Evolutionary conservation across 2,113 vertebrate species (phyloP).

Genomic region (Cynocephalus volans): DNA sequence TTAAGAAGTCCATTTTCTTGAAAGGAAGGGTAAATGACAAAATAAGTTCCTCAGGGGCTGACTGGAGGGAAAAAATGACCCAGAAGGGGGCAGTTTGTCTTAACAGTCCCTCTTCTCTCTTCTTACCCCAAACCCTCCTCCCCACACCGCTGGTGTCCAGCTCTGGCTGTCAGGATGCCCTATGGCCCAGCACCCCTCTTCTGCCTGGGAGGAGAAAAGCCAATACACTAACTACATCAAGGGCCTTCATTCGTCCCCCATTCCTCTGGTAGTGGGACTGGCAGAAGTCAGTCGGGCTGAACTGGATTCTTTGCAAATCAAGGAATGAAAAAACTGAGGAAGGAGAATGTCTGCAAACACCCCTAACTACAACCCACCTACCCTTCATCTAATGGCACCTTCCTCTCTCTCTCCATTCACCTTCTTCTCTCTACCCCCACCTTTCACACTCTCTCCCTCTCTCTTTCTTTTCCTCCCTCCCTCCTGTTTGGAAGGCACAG

Average conservation of each 20-base stretch:
- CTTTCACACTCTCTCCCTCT: background rate
- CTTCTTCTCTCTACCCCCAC: background rate
- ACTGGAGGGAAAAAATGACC: background rate
- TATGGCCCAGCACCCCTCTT: background rate
- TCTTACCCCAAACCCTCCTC: background rate
- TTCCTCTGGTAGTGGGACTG: background rate
- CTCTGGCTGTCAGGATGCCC: background rate
- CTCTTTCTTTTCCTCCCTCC: background rate
- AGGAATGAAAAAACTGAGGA: background rate
- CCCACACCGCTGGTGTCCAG: background rate
- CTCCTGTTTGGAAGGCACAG: background rate
- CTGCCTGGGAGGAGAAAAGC: background rate
- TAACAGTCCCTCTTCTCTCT: background rate
- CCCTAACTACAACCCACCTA: background rate
- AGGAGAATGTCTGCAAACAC: background rate
- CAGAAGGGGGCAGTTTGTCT: background rate
- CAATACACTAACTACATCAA: background rate
- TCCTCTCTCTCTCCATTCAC: background rate
- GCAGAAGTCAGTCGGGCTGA: background rate
- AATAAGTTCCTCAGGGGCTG: background rate
- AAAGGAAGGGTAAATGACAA: background rate
- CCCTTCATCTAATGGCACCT: background rate
- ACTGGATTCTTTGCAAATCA: background rate
- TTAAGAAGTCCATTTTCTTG: conserved; percentile 14
- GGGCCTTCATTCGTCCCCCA: background rate